phyloP scores from a whole-genome alignment of 2,888 invertebrate species.

The Caenorhabditis uteleia region DNA sequence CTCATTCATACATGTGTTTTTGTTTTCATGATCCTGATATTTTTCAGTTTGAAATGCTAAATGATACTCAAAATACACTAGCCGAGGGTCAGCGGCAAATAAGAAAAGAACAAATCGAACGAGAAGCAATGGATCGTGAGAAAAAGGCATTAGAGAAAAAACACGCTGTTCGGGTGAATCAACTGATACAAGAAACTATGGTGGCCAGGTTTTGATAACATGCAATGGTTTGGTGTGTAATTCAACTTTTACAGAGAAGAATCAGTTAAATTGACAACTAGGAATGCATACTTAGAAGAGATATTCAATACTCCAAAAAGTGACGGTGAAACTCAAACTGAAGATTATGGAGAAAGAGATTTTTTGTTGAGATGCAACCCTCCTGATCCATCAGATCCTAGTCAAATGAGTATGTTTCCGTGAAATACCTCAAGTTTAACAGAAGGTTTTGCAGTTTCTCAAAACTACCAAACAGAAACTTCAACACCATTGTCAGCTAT shows the following conservation, averaged over 20 bases:
- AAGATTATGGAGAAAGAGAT: constrained; percentile 17
- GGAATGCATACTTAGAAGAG: constrained; percentile 43
- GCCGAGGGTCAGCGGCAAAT: constrained; percentile 46
- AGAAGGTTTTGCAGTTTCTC: constrained; percentile 22
- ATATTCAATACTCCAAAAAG: constrained; percentile 15
- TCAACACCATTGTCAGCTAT: constrained; percentile 40
- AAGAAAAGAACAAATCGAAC: constrained; percentile 32
- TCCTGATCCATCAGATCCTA: constrained; percentile 43
- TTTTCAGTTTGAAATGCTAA: constrained; percentile 50
- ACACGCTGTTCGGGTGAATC: constrained; percentile 64
- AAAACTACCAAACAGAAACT: constrained; percentile 31
- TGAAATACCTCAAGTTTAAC: neutral
- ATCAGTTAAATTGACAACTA: constrained; percentile 40
- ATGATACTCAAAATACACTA: constrained; percentile 40
- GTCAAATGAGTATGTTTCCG: constrained; percentile 6
- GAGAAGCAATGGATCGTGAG: constrained; percentile 51
- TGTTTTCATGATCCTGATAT: constrained; percentile 2
- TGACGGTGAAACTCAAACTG: constrained; percentile 33
- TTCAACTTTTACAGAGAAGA: constrained; percentile 51
- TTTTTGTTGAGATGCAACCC: constrained; percentile 20
- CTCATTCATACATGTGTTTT: neutral
- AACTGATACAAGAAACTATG: constrained; percentile 64
- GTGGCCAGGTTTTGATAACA: constrained; percentile 46
- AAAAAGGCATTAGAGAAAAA: constrained; percentile 58
- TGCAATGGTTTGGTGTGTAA: no score